These are phyloP conservation scores for Cinara cedri DNA, from an alignment of 2,888 invertebrate species.

Conservation along the genomic window DNA sequence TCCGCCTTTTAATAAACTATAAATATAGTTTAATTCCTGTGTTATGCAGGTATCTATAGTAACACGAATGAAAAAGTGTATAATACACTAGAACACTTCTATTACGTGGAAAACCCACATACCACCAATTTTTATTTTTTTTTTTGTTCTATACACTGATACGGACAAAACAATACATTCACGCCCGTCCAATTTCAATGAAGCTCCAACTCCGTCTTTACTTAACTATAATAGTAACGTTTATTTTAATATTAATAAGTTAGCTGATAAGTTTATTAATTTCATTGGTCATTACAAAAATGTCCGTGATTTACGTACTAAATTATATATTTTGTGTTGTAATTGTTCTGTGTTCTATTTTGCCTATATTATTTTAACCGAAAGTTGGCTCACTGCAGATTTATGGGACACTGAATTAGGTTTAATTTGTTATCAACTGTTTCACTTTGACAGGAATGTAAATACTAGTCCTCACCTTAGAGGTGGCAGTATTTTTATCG, in stretches of 20 bases:
- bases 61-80: too few species aligned
- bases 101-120: too few species aligned
- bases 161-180: too few species aligned
- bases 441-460: constrained; percentile 3
- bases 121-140: too few species aligned
- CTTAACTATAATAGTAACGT: neutral
- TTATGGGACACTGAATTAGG: neutral
- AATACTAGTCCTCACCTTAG: neutral
- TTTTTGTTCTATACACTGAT: too few species aligned
- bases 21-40: too few species aligned
- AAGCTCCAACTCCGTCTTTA: neutral
- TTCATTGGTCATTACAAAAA: neutral
- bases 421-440: neutral
- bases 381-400: neutral
- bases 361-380: neutral
- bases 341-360: neutral
- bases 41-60: too few species aligned
- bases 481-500: neutral
- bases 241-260: constrained; percentile 1
- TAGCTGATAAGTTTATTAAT: neutral
- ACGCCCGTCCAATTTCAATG: neutral
- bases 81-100: too few species aligned
- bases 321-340: neutral
- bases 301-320: neutral
- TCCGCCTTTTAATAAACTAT: too few species aligned